Percentiles rank a stretch among this genome's conserved stretches.
Evolutionary conservation across 1,140 invertebrate genomes (phyloP).

Genomic region (Megalonaias nervosa): DNA sequence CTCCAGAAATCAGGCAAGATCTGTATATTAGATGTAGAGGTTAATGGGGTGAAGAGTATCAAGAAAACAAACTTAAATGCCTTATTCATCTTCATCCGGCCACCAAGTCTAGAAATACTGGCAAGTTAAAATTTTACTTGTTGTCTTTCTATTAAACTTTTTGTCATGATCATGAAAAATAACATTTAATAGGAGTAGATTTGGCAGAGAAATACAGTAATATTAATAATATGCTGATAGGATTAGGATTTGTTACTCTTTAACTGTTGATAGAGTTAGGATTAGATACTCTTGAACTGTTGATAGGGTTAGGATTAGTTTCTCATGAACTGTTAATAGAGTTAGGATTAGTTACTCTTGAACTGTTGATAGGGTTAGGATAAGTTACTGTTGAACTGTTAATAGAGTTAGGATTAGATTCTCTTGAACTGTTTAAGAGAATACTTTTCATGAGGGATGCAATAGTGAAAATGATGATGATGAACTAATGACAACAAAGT

Average conservation of each 20-base stretch:
- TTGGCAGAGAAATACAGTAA: background rate
- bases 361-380: background rate
- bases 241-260: no score
- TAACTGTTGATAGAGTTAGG: no score
- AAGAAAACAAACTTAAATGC: constrained; percentile 88
- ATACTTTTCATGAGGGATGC: background rate
- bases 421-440: background rate
- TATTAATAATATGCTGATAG: no score
- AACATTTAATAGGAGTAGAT: background rate
- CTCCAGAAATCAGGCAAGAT: constrained; percentile 87
- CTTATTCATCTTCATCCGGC: constrained; percentile 92
- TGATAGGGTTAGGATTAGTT: background rate
- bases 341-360: no score
- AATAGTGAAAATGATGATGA: no score
- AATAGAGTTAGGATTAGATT: background rate
- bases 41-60: constrained; percentile 95
- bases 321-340: background rate
- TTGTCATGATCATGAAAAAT: background rate
- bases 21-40: constrained; percentile 96
- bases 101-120: constrained; percentile 84
- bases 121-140: constrained; percentile 45
- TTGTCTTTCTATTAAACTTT: background rate
- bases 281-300: no score
- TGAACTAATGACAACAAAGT: no score
- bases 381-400: background rate